Base-by-base conservation (phyloP, 1,140 invertebrate genomes). In the Papilio machaon region DNA sequence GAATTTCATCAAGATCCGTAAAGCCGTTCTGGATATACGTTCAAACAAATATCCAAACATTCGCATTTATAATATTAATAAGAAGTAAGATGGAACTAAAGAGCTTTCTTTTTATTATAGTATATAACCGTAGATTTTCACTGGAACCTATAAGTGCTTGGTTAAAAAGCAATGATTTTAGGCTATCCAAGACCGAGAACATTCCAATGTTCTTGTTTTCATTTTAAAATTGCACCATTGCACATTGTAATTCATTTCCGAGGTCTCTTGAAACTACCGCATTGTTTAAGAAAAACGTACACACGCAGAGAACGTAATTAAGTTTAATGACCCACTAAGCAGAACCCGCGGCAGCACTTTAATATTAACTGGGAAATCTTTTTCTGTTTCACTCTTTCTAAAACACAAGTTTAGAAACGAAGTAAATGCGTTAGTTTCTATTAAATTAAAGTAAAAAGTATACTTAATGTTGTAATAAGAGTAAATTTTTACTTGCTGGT, bases 341-440 rank as follows among this genome's bases (percentile, higher is more conserved):
- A 52, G 74, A 30, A 11, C 19, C 30, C 47, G 49, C 47, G 74
- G 73, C 35, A 13, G 19, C 23, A 76, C 74, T 76, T 76, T 76
- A 30, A 54, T 76, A 30, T 54, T 76, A 52, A 76, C 74, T 49
- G 17, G 47, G 35, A 76, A 76, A 76, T 49, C 47, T 76, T 30
- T 70, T 70, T 38, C 30, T 70, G 35, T 70, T 70, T 70, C 64
- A 76, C 49, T 76, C 74, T 76, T 54, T 76, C 74, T 74, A 76
- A 76, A 76, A 76, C 64, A 35, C 30, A 35, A 35, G 64, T 70
- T 35, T 70, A 70, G 2, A 35, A 15, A 60, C 58, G 2, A 60
- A 70, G 64, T 70, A 70, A 70, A 70, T 70, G 64, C 64, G 30
- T 70, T 70, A 38, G 64, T 70, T 70, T 70, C 30, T 35, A 38